Evolutionary conservation across 2,888 invertebrate species (phyloP), one percentile per base, ranked within the genome.

Genomic region (Anoplius nigerrimus): DNA sequence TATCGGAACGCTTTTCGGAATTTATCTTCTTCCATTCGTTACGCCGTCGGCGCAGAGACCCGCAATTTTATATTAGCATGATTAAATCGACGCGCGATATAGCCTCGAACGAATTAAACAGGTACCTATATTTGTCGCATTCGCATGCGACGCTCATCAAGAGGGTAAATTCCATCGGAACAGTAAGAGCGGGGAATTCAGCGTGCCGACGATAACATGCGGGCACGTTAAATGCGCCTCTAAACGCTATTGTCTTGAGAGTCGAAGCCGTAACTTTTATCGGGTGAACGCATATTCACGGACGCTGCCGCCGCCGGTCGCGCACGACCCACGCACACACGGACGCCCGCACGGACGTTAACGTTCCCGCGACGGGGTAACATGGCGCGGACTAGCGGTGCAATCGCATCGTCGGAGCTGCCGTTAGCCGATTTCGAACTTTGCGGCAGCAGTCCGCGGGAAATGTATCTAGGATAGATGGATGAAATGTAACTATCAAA

Each of bases 401-500:
- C 71, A 72, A 69, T 74, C 66, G 69, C 64, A 64, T 63, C 58
- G 70, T 45, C 68, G 62, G 56, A 53, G 71, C 62, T 71, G 73
- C 68, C 66, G 74, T 72, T 69, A 69, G 74, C 72, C 77, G 75
- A 79, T 79, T 78, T 62, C 72, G 69, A 79, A 79, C 66, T 78
- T 79, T 71, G 64, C 72, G 71, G 65, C 75, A 66, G 70, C 76
- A 71, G 69, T 71, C 78, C 78, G 72, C 73, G 73, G 75, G 65
- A 74, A 81, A 82, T 80, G 79, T 82, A 84, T 82, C 77, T 80
- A 69, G 82, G 76, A 84, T 82, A 82, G 84, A 86, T 83, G 84
- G 86, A 86, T 85, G 86, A 82, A 85, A 84, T 82, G 85, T 86
- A 86, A 88, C 86, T 86, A 87, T 87, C 84, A 87, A 88, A 88